These are phyloP conservation scores for Chaetoderma sp. DNA, from an alignment of 2,888 invertebrate genomes.

Conservation along the genomic window DNA sequence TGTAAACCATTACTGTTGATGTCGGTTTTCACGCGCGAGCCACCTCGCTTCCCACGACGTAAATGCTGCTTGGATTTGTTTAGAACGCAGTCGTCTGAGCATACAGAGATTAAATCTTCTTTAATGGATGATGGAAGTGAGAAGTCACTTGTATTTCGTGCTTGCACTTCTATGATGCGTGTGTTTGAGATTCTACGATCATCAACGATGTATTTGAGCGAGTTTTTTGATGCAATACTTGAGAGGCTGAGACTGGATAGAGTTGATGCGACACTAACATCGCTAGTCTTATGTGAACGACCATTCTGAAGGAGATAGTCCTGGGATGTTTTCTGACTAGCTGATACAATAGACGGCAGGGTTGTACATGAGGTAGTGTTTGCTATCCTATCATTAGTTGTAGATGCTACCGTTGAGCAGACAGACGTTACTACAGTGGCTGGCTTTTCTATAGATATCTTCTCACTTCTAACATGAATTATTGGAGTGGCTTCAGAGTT, in stretches of 20 bases:
- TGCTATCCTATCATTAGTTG: too few species aligned
- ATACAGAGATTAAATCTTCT: slow-evolving; percentile 35
- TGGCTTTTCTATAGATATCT: too few species aligned
- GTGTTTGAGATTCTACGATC: background rate
- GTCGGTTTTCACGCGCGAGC: slow-evolving; percentile 42
- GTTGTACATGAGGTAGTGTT: too few species aligned
- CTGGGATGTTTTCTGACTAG: background rate
- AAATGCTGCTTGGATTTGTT: too few species aligned
- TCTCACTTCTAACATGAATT: too few species aligned
- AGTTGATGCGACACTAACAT: slow-evolving; percentile 44
- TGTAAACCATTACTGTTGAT: slow-evolving; percentile 50
- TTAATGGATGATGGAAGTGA: slow-evolving; percentile 19
- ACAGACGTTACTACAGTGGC: too few species aligned
- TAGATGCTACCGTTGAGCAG: too few species aligned
- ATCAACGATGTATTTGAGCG: slow-evolving; percentile 52
- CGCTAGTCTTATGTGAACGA: slow-evolving; percentile 28
- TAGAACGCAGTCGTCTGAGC: slow-evolving; percentile 40
- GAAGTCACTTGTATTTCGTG: background rate
- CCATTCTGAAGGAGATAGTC: background rate
- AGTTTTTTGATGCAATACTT: slow-evolving; percentile 45
- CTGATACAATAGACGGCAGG: background rate
- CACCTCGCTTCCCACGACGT: slow-evolving; percentile 21
- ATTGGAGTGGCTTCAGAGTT: too few species aligned
- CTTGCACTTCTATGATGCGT: slow-evolving; percentile 7
- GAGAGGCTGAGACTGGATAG: slow-evolving; percentile 45